Evolutionary conservation across 2,888 invertebrate species (phyloP), one percentile per base, ranked within the genome.

Genomic region (Unio pictorum): DNA sequence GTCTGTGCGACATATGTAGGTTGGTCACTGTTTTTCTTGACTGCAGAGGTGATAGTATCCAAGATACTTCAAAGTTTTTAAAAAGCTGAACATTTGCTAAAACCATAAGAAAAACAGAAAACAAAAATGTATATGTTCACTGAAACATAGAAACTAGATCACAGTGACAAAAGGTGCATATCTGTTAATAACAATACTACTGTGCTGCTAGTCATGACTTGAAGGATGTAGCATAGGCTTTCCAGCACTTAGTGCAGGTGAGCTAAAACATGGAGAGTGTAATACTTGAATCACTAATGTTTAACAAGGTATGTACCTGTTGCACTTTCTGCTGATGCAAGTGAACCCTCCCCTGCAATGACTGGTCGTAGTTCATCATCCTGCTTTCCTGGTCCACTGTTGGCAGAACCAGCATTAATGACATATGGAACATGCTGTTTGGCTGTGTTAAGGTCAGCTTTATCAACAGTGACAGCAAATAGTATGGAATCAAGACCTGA

Each of bases 391-490:
- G 75, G 64, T 2, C 45, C 45, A 45, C 45, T 45, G 45, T 3
- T 45, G 45, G 15, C 15, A 3, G 45, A 45, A 45, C 45, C 45
- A 11, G 15, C 45, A 45, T 45, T 45, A 45, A 45, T 15, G 45
- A 45, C 45, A 45, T 45, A 45, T 45, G 45, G 45, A 45, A 45
- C 45, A 45, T 45, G 45, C 3, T 45, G 45, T 45, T 71, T 81
- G 67, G 91, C 95, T 69, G 96, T 92, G 87, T 95, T 88, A 67
- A 90, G 76, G 66, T 88, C 95, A 54, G 94, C 92, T 90, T 95
- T 95, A 91, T 98, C 97, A 73, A 97, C 95, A 86, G 94, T 94
- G 87, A 98, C 93, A 30, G 98, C 98, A 91, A 98, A 98, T 78
- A 98, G 92, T 86, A 98, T 95, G 67, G 96, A 94, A 79, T 94